phyloP scores from a whole-genome alignment of 1,140 invertebrate genomes.

The Chelonus insularis region DNA sequence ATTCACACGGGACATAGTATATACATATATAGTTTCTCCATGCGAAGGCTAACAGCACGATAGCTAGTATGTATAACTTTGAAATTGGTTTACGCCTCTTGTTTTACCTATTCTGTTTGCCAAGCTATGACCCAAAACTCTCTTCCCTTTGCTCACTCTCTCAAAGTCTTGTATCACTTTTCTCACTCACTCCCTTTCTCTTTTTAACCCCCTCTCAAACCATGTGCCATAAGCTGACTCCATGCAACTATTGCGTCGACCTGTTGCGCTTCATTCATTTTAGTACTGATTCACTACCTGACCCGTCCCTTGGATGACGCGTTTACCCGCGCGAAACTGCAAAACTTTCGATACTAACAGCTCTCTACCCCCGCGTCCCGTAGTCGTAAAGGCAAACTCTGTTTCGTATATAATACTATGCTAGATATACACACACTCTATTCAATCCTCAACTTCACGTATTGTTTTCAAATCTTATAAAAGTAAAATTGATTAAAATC shows the following conservation, averaged over 20 bases:
- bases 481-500: too few relatives aligned
- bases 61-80: slow-evolving; percentile 26
- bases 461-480: too few relatives aligned
- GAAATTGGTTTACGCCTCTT: slow-evolving; percentile 37
- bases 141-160: not conserved
- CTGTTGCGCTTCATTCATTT: slow-evolving; percentile 53
- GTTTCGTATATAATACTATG: not conserved
- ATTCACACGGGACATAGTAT: not conserved
- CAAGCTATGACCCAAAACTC: slow-evolving; percentile 33
- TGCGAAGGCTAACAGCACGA: not conserved
- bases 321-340: slow-evolving; percentile 29
- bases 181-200: slow-evolving; percentile 15
- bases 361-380: not conserved
- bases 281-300: slow-evolving; percentile 47
- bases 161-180: slow-evolving; percentile 7
- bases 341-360: slow-evolving; percentile 30
- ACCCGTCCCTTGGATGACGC: slow-evolving; percentile 39
- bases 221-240: slow-evolving; percentile 36
- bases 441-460: slow-evolving; percentile 5
- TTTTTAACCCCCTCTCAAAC: slow-evolving; percentile 14
- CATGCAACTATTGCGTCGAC: slow-evolving; percentile 45
- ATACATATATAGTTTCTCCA: not conserved
- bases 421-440: too few relatives aligned
- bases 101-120: slow-evolving; percentile 37
- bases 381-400: not conserved